These are phyloP conservation scores for Bellardia bayeri DNA, from an alignment of 2,888 invertebrate genomes.

Conservation along the genomic window DNA sequence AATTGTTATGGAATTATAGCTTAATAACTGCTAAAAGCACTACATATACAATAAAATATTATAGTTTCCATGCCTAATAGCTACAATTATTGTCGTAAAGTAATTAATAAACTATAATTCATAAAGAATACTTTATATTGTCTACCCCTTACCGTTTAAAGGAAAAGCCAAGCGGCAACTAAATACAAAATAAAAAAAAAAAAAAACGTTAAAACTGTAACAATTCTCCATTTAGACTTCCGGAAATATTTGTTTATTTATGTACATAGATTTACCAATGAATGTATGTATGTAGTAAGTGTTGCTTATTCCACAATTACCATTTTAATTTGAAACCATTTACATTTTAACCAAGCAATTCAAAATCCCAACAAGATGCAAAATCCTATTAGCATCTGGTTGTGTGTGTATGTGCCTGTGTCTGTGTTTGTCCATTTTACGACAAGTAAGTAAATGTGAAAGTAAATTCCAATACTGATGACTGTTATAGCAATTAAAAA, in stretches of 20 bases:
- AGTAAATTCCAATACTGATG: conserved; percentile 62
- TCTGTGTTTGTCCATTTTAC: conserved; percentile 24
- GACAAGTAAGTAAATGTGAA: conserved; percentile 35
- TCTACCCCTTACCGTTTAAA: neutral
- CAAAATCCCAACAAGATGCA: conserved; percentile 40
- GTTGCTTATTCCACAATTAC: conserved; percentile 22
- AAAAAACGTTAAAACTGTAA: neutral
- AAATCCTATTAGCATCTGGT: conserved; percentile 44
- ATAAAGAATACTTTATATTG: neutral
- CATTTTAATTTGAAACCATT: conserved; percentile 41
- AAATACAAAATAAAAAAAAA: neutral
- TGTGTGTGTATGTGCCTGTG: neutral
- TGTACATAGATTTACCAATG: neutral
- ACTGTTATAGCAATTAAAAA: conserved; percentile 67
- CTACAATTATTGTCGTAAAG: neutral
- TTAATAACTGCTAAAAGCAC: no score
- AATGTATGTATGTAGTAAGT: neutral
- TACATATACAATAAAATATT: no score
- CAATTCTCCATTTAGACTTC: neutral
- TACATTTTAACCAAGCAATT: conserved; percentile 47
- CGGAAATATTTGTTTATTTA: conserved; percentile 20
- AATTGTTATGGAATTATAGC: no score
- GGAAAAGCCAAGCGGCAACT: neutral
- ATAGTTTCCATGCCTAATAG: neutral
- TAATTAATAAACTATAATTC: neutral